Percentiles rank a stretch among this genome's conserved stretches.
Evolutionary conservation across 1,140 invertebrate genomes (phyloP).

Genomic region (Drosophila pruinosa): DNA sequence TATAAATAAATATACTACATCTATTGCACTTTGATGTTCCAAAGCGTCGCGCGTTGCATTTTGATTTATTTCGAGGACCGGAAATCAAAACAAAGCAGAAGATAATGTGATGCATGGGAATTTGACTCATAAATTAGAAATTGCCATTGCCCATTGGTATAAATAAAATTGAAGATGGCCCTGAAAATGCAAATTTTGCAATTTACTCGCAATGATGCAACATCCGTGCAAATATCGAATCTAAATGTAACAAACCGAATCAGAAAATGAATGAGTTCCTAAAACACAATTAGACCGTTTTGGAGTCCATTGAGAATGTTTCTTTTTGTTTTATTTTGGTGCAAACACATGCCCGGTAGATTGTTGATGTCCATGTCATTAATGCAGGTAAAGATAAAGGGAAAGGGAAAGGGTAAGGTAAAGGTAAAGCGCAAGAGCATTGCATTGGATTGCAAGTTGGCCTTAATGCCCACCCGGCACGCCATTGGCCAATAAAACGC

Average conservation of each 20-base stretch:
- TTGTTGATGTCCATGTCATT: slow-evolving; percentile 50
- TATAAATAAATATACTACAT: slow-evolving; percentile 10
- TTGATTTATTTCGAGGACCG: slow-evolving; percentile 61
- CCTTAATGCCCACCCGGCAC: slow-evolving; percentile 67
- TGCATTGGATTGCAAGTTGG: slow-evolving; percentile 26
- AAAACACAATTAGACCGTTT: not conserved
- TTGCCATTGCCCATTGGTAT: not conserved
- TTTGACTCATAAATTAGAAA: slow-evolving; percentile 64
- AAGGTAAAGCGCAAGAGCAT: not conserved
- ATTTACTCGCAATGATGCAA: slow-evolving; percentile 5
- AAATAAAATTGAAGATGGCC: slow-evolving; percentile 2
- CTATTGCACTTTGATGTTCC: slow-evolving; percentile 58
- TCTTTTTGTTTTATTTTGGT: slow-evolving; percentile 35
- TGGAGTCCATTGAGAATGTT: not conserved
- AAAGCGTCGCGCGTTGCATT: slow-evolving; percentile 8
- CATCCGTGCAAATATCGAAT: not conserved
- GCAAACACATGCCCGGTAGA: slow-evolving; percentile 44
- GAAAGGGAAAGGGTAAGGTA: not conserved
- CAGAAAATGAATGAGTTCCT: not conserved
- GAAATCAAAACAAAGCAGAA: slow-evolving; percentile 51
- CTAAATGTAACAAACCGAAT: too few species aligned
- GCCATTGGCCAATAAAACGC: slow-evolving; percentile 75
- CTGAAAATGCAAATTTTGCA: not conserved
- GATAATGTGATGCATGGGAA: slow-evolving; percentile 7
- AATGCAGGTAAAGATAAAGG: slow-evolving; percentile 23